Base-by-base conservation (phyloP, 2,797 vertebrate genomes). In the Eutrigla gurnardus region DNA sequence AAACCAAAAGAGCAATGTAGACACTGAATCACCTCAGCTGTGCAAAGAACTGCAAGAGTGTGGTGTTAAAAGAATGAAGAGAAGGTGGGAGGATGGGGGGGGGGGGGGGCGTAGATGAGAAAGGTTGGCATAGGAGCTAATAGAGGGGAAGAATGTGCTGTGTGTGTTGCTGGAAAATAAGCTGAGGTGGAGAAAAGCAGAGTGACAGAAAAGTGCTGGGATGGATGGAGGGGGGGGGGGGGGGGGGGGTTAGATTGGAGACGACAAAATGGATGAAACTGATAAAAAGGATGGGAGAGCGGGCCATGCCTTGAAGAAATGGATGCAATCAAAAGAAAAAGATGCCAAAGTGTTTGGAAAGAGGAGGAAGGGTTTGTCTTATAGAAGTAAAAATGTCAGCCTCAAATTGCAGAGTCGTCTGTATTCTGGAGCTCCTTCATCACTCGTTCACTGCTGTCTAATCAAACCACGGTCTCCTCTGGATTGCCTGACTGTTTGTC, bases 321-420 rank as follows among this genome's bases (percentile, higher is more conserved):
- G 55, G 77, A 89, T 58, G 80, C 71, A 82, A 90, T 88, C 67
- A 58, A 90, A 75, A 13, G 70, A 76, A 81, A 90, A 86, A 78
- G 68, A 83, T 86, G 84, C 65, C 83, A 83, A 80, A 77, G 57
- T 53, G 74, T 66, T 76, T 39, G 40, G 46, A 61, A 8, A 6
- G 32, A 8, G 15, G 42, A 35, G 14, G 39, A 49, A 10, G 36
- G 35, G 3, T 35, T 8, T 46, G 50, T 63, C 81, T 90, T 91
- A 87, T 86, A 81, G 88, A 93, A 91, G 67, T 82, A 61, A 88
- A 90, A 78, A 87, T 78, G 80, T 76, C 74, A 74, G 79, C 80
- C 35, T 52, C 37, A 73, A 79, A 74, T 66, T 71, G 68, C 11
- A 13, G 62, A 52, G 58, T 75, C 46, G 76, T 87, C 79, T 75